Conservation (phyloP, 2,888 invertebrate genomes). For the Cybosia mesomella region DNA sequence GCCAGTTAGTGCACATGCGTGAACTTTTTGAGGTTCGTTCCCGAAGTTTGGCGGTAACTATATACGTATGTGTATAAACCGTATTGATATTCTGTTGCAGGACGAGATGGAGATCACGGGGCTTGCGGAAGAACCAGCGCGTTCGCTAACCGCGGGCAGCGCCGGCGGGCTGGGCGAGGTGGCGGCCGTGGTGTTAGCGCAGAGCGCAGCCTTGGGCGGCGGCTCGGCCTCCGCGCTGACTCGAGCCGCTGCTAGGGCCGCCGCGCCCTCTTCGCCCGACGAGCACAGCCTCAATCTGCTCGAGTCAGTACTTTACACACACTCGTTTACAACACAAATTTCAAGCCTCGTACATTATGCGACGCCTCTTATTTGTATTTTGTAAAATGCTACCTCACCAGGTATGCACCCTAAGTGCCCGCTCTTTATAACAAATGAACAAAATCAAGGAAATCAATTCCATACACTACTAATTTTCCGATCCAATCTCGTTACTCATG, state of each 20-base stretch:
- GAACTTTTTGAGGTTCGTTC: no score
- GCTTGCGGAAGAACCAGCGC: constrained; percentile 90
- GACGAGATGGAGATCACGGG: constrained; percentile 99
- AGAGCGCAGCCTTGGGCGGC: constrained; percentile 81
- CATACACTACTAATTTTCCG: neutral
- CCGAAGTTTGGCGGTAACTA: no score
- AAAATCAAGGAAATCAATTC: neutral
- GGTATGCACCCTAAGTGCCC: no score
- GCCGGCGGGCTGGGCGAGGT: constrained; percentile 88
- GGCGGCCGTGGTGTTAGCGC: constrained; percentile 88
- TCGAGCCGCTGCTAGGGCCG: constrained; percentile 87
- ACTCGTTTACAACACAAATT: neutral
- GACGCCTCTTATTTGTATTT: no score
- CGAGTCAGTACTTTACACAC: constrained; percentile 79
- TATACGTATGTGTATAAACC: neutral
- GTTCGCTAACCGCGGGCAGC: constrained; percentile 69
- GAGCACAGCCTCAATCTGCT: constrained; percentile 88
- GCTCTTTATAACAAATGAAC: neutral
- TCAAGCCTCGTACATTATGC: no score
- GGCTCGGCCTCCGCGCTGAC: constrained; percentile 85
- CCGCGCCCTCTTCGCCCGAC: constrained; percentile 63
- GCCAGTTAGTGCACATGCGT: no score
- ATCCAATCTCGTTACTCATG: no score
- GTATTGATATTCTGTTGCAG: constrained; percentile 46
- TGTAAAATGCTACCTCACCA: no score